phyloP scores from a whole-genome alignment of 2,888 invertebrate species.

The Cryptocheilus praepositus region DNA sequence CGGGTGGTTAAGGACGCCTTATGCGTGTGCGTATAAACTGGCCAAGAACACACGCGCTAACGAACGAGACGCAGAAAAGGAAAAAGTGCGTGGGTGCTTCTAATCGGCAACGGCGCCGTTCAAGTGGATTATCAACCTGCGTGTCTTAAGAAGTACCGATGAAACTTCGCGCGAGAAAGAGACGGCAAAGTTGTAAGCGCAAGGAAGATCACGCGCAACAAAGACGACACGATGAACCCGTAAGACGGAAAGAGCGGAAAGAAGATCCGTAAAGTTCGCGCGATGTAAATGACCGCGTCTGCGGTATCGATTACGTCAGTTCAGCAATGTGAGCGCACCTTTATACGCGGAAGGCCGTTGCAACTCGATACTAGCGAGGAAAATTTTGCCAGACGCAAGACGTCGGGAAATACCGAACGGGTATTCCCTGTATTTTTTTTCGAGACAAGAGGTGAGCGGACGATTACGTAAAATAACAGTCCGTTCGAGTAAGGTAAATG shows the following conservation, averaged over 20 bases:
- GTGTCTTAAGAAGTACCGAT: conserved; percentile 38
- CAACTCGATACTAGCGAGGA: conserved; percentile 31
- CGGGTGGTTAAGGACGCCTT: no score
- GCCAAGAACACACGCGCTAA: no score
- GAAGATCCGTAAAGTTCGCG: conserved; percentile 44
- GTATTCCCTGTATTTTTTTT: no score
- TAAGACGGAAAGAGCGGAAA: background rate
- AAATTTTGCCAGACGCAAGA: conserved; percentile 23
- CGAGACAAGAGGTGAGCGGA: no score
- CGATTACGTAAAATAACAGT: no score
- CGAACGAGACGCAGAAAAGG: conserved; percentile 9
- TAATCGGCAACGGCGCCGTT: conserved; percentile 61
- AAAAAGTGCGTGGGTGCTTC: conserved; percentile 55
- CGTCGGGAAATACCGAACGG: no score
- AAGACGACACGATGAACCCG: conserved; percentile 3
- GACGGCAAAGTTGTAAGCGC: no score
- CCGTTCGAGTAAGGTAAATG: no score
- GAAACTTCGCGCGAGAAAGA: conserved; percentile 9
- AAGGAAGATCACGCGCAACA: background rate
- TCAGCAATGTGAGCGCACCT: conserved; percentile 25
- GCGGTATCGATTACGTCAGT: conserved; percentile 39
- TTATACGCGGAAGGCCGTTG: conserved; percentile 22
- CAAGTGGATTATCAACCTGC: conserved; percentile 49
- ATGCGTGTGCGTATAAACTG: no score
- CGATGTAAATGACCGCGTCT: conserved; percentile 51